Conservation (phyloP, 2,113 vertebrate genomes). For the Myotis lucifugus region DNA sequence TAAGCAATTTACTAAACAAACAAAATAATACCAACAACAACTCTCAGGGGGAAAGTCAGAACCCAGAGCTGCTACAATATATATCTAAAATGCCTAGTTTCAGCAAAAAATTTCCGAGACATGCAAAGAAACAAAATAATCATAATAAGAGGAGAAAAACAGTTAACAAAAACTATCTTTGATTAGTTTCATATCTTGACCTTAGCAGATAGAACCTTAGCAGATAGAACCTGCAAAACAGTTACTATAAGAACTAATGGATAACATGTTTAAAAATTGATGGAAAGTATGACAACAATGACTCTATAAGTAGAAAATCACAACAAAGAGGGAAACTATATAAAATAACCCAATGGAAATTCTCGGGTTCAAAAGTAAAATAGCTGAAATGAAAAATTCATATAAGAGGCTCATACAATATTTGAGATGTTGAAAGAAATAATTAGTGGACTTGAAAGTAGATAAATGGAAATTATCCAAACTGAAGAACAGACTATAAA, state of each 20-base stretch:
- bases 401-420: background rate
- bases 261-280: slow-evolving; percentile 14
- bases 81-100: background rate
- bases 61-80: background rate
- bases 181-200: background rate
- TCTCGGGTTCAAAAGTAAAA: background rate
- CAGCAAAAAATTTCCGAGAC: background rate
- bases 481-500: background rate
- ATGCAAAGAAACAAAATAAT: background rate
- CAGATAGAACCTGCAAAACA: background rate
- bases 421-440: slow-evolving; percentile 18
- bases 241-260: background rate
- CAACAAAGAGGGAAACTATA: background rate
- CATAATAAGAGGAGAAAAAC: no score
- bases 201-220: background rate
- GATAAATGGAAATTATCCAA: background rate
- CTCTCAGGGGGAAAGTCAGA: background rate
- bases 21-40: background rate
- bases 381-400: background rate
- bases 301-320: background rate
- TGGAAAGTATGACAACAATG: background rate
- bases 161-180: background rate
- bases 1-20: background rate
- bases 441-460: background rate
- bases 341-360: slow-evolving; percentile 10